A percentile compares a stretch with the other conserved stretches of the same genome.
These are phyloP conservation scores for Mola mola DNA, from an alignment of 2,113 vertebrate genomes.

Conservation along the genomic window DNA sequence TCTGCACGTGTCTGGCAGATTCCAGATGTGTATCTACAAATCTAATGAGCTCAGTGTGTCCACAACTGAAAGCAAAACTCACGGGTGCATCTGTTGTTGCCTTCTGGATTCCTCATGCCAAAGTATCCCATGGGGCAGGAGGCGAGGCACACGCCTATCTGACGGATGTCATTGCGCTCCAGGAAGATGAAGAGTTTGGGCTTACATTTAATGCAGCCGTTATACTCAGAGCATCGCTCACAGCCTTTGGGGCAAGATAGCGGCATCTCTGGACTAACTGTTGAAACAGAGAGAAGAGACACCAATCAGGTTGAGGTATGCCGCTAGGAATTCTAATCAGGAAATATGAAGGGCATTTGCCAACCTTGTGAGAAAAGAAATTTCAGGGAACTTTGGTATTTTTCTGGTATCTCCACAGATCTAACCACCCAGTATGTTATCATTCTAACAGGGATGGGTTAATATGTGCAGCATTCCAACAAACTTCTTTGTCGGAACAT, in stretches of 20 bases:
- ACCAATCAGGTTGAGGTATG: constrained; percentile 12
- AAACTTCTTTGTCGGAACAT: constrained; percentile 69
- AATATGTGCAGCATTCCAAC: constrained; percentile 49
- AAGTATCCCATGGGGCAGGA: constrained; percentile 96
- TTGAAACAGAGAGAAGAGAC: constrained; percentile 42
- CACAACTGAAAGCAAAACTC: constrained; percentile 74
- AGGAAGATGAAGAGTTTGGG: constrained; percentile 97
- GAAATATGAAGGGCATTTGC: constrained; percentile 27
- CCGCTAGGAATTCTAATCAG: constrained; percentile 32
- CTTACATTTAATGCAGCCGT: constrained; percentile 95
- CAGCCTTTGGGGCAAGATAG: constrained; percentile 94
- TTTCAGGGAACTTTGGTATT: constrained; percentile 37
- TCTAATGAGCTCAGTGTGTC: constrained; percentile 1
- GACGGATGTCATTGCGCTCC: constrained; percentile 95
- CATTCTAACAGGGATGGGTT: constrained; percentile 37
- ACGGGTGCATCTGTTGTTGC: constrained; percentile 99
- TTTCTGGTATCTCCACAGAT: constrained; percentile 15
- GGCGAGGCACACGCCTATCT: constrained; percentile 93
- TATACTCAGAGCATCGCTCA: constrained; percentile 95
- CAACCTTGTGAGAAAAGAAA: constrained; percentile 30
- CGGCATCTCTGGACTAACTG: constrained; percentile 91
- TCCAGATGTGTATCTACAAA: constrained; percentile 26
- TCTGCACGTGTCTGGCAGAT: constrained; percentile 8
- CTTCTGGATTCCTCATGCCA: constrained; percentile 93
- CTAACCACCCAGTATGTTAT: constrained; percentile 42